These are phyloP conservation scores for Brachionus paranguensis DNA, from an alignment of 1,140 invertebrate genomes.

Conservation along the genomic window DNA sequence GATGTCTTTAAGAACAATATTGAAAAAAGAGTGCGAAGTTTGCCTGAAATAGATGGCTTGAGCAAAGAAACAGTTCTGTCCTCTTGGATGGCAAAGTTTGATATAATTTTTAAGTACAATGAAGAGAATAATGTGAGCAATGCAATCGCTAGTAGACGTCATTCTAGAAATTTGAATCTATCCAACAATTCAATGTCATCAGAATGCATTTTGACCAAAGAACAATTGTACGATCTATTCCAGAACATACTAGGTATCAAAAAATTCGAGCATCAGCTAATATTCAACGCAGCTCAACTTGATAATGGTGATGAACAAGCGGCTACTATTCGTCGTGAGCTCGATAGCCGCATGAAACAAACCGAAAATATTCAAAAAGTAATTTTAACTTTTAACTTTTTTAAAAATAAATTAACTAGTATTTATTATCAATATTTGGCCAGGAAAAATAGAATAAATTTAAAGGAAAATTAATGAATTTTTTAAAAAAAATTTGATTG, in stretches of 20 bases:
- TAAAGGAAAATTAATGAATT: background rate
- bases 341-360: constrained; percentile 91
- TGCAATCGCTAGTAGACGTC: constrained; percentile 23
- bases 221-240: constrained; percentile 99
- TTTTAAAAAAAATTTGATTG: too few relatives aligned
- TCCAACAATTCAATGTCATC: constrained; percentile 48
- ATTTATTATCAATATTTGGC: background rate
- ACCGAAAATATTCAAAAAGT: constrained; percentile 94
- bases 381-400: constrained; percentile 43
- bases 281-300: constrained; percentile 95
- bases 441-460: background rate
- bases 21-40: constrained; percentile 87
- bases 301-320: constrained; percentile 99
- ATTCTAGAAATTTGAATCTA: constrained; percentile 53
- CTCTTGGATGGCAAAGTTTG: constrained; percentile 99
- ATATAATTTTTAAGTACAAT: constrained; percentile 88
- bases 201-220: constrained; percentile 56
- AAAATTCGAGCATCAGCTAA: constrained; percentile 98
- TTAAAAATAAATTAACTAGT: too few relatives aligned
- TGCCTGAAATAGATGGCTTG: constrained; percentile 96
- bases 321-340: constrained; percentile 92
- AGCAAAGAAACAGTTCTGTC: constrained; percentile 98
- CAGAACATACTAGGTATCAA: constrained; percentile 89
- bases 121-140: constrained; percentile 46
- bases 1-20: constrained; percentile 97